Percentiles rank a stretch among this genome's conserved stretches.
Conservation (phyloP, 2,888 invertebrate species). For the Panzeria rudis region DNA sequence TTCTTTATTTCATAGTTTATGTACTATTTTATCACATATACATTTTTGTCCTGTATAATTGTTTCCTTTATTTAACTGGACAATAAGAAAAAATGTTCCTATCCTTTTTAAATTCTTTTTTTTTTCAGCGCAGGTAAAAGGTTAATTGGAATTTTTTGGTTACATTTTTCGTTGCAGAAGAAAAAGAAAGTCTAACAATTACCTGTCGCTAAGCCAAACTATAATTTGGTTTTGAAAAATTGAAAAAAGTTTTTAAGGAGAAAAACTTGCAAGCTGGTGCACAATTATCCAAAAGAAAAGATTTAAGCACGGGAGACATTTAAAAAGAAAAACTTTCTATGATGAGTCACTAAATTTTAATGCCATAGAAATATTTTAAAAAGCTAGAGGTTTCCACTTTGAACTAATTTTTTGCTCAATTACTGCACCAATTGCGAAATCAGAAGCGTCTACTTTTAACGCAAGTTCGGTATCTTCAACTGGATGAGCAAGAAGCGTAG, state of each 20-base stretch:
- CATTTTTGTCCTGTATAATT: constrained; percentile 2
- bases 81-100: constrained; percentile 8
- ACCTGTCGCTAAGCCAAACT: constrained; percentile 9
- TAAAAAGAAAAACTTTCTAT: not conserved
- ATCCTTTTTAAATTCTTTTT: not conserved
- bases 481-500: no score
- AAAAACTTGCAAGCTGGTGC: not conserved
- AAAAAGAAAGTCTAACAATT: not conserved
- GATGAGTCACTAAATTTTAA: no score
- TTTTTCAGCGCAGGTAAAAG: not conserved
- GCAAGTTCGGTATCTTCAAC: no score
- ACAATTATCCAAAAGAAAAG: not conserved
- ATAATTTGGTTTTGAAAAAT: constrained; percentile 3
- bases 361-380: no score
- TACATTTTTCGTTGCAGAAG: not conserved
- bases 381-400: no score
- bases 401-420: no score
- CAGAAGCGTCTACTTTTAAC: no score
- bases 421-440: no score
- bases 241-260: not conserved
- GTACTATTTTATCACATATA: not conserved
- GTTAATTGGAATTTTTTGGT: constrained; percentile 40
- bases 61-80: constrained; percentile 23
- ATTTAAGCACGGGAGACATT: not conserved
- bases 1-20: constrained; percentile 30